Base-by-base conservation (phyloP, 2,888 invertebrate species). In the Hypselothyrea guttata region DNA sequence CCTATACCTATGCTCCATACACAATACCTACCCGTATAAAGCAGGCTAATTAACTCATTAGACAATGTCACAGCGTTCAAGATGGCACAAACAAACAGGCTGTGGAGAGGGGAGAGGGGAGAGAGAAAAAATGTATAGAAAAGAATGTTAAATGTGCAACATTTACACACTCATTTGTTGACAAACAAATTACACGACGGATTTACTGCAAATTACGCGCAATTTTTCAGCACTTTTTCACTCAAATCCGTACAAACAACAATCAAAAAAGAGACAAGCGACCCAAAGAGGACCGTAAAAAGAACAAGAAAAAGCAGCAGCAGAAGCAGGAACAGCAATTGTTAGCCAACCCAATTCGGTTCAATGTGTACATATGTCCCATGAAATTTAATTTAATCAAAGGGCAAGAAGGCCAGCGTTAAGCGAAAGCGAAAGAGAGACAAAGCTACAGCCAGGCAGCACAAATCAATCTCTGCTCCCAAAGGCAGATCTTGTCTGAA, bases 301-400 rank as follows among this genome's bases (percentile, higher is more conserved):
- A 11, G 30, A 51, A 9, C 11, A 51, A 28, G 11, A 31, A 8
- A 16, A 46, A 46, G 41, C 34, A 9, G 22, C 40, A 11, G n/a
- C n/a, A 28, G 11, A 31, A 8, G 15, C 41, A 46, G 41, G 31
- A 9, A 16, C 40, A 11, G 56, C 22, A 58, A 41, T 53, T 55
- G 53, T 54, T 62, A 28, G 55, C 22, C 22, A 45, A 4, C 55
- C 55, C 52, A 61, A 62, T 57, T 40, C 49, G 28, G 42, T 71
- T 75, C 79, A 75, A 70, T 78, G 82, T 82, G 82, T 79, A 72
- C 81, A 81, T 81, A 84, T 84, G 81, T 81, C 75, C 81, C 76
- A 69, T 86, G 78, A 86, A 87, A 85, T 87, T 86, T 86, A 87
- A 87, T 87, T 87, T 87, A 88, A 87, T 87, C 86, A 87, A 86